Evolutionary conservation across 2,888 invertebrate genomes (phyloP).

Genomic region (Chymomyza fuscimana): DNA sequence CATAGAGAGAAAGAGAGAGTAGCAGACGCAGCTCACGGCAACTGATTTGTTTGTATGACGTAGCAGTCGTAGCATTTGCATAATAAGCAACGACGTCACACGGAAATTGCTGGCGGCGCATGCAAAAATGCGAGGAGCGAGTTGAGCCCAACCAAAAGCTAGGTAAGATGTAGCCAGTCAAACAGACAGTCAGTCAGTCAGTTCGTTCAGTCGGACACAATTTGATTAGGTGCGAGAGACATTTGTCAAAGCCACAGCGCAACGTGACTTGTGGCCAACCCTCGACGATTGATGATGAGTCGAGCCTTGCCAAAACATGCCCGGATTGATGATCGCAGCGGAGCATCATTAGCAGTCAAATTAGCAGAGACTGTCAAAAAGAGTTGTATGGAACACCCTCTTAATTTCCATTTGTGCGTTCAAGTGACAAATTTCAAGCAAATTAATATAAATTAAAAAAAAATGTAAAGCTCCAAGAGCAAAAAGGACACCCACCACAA

Average conservation of each 20-base stretch:
- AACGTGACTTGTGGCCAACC: slow-evolving; percentile 36
- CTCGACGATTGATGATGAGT: slow-evolving; percentile 41
- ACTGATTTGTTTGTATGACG: slow-evolving; percentile 37
- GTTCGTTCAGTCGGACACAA: slow-evolving; percentile 66
- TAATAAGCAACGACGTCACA: slow-evolving; percentile 46
- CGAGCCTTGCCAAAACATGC: slow-evolving; percentile 51
- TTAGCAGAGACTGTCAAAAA: slow-evolving; percentile 19
- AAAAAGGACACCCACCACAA: slow-evolving; percentile 34
- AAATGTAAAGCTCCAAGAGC: slow-evolving; percentile 18
- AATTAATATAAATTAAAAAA: slow-evolving; percentile 60
- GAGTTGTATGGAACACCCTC: slow-evolving; percentile 7
- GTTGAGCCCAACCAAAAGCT: neutral
- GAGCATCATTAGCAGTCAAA: slow-evolving; percentile 15
- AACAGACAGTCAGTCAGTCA: neutral
- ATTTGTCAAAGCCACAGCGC: slow-evolving; percentile 52
- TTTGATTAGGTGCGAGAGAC: slow-evolving; percentile 70
- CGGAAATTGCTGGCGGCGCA: slow-evolving; percentile 45
- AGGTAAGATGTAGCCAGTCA: neutral
- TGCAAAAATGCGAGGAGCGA: slow-evolving; percentile 1
- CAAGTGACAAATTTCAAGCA: slow-evolving; percentile 69
- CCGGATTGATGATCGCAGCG: slow-evolving; percentile 30
- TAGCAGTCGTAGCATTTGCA: slow-evolving; percentile 53
- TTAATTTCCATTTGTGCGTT: neutral
- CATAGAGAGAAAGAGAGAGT: neutral
- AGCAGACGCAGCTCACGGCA: neutral